These are phyloP conservation scores for Zeugodacus cucurbitae DNA, from an alignment of 1,140 invertebrate species.

Conservation along the genomic window DNA sequence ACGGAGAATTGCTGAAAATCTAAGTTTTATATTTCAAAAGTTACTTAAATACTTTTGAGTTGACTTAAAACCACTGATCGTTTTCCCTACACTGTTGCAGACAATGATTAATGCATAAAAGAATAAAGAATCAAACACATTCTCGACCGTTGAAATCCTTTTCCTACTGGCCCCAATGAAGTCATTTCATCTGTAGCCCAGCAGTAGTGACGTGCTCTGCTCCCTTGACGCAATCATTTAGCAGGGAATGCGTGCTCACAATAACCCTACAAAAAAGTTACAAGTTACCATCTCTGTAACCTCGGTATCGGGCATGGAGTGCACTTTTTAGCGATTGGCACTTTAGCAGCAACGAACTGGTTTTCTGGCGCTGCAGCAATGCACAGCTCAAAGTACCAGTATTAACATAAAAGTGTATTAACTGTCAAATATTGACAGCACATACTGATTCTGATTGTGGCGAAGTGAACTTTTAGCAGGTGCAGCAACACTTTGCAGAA, in stretches of 20 bases:
- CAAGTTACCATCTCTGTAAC: neutral
- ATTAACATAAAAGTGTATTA: constrained; percentile 46
- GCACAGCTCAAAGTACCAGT: constrained; percentile 25
- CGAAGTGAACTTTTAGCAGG: constrained; percentile 45
- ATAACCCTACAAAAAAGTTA: neutral
- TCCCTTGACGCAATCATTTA: constrained; percentile 47
- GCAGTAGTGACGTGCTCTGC: neutral
- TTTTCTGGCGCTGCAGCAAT: neutral
- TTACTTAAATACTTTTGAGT: no score
- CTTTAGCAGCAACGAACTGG: neutral
- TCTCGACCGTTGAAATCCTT: neutral
- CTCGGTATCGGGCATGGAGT: neutral
- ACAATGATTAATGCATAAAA: no score
- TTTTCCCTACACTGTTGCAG: no score
- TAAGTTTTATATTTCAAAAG: no score
- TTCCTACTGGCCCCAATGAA: neutral
- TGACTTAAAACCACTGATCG: no score
- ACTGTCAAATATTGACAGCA: constrained; percentile 45
- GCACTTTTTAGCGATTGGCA: constrained; percentile 10
- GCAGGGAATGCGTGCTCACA: constrained; percentile 8
- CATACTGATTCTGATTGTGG: constrained; percentile 46
- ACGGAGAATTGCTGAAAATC: no score
- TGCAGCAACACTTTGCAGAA: constrained; percentile 35
- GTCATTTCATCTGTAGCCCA: neutral
- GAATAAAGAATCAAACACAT: no score